Conservation (phyloP, 2,888 invertebrate genomes). For the Lysandra coridon region DNA sequence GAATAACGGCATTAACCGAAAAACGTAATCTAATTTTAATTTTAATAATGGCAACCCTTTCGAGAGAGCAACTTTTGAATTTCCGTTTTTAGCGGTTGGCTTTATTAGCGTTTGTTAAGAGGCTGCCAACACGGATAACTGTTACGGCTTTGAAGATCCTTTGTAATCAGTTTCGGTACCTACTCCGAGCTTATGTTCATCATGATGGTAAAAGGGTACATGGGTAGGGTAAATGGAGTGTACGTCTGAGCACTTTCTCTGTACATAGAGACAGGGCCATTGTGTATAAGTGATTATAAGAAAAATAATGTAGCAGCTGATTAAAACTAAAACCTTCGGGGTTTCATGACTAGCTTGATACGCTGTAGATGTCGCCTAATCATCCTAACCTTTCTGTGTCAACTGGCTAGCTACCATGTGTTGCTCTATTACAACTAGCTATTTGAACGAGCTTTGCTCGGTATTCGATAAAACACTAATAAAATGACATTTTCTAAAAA, state of each 20-base stretch:
- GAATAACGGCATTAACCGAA: conserved; percentile 66
- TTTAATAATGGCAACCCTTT: conserved; percentile 68
- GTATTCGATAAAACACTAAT: no score
- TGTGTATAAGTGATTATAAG: no score
- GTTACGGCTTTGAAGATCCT: conserved; percentile 25
- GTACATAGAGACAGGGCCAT: background rate
- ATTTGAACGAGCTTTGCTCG: no score
- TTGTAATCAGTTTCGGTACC: conserved; percentile 26
- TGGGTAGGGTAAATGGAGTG: background rate
- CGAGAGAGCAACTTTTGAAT: conserved; percentile 54
- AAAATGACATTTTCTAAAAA: no score
- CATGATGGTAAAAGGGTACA: conserved; percentile 1
- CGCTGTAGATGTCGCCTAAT: no score
- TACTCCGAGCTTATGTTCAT: conserved; percentile 1
- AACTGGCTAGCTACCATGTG: no score
- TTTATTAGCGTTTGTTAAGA: conserved; percentile 47
- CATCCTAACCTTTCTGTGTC: no score
- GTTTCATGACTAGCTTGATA: no score
- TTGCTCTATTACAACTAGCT: no score
- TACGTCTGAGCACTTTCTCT: background rate
- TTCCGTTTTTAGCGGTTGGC: conserved; percentile 50
- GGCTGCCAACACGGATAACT: conserved; percentile 39
- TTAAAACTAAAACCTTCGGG: no score
- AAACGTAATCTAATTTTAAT: conserved; percentile 75
- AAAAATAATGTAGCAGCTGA: no score